phyloP scores from a whole-genome alignment of 2,888 invertebrate species.

The Ametastegia equiseti region DNA sequence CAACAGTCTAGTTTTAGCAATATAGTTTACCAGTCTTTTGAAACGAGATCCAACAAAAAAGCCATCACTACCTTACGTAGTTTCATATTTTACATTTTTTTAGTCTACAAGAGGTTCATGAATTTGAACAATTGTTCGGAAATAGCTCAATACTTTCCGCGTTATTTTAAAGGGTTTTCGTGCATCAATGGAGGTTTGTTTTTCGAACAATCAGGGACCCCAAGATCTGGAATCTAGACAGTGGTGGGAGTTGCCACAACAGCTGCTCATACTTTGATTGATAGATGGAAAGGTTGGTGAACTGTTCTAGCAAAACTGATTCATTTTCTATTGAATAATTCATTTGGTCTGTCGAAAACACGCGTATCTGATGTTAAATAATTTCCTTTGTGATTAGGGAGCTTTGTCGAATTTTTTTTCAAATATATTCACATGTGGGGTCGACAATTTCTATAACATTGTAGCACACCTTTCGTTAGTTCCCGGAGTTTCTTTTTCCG shows the following conservation, averaged over 20 bases:
- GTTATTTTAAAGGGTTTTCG: too few species aligned
- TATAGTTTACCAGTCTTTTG: too few species aligned
- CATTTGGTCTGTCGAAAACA: background rate
- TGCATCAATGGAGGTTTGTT: too few species aligned
- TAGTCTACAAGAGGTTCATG: too few species aligned
- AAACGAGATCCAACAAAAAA: too few species aligned
- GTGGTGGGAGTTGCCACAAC: too few species aligned
- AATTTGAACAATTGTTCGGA: background rate
- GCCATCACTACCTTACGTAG: too few species aligned
- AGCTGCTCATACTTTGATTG: background rate
- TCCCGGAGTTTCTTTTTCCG: background rate
- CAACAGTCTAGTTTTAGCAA: too few species aligned
- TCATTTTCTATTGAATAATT: background rate
- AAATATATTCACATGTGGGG: background rate
- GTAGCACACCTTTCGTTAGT: background rate
- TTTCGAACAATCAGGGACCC: too few species aligned
- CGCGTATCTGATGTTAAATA: background rate
- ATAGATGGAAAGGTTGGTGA: background rate
- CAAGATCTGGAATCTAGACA: too few species aligned
- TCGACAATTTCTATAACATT: constrained; percentile 3
- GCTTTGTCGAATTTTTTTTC: background rate
- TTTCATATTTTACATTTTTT: too few species aligned
- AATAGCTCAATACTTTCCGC: background rate
- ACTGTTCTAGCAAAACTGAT: background rate
- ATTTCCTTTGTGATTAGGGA: background rate